Evolutionary conservation across 2,113 vertebrate species (phyloP), one percentile per base, ranked within the genome.

Genomic region (Nothocercus julius): DNA sequence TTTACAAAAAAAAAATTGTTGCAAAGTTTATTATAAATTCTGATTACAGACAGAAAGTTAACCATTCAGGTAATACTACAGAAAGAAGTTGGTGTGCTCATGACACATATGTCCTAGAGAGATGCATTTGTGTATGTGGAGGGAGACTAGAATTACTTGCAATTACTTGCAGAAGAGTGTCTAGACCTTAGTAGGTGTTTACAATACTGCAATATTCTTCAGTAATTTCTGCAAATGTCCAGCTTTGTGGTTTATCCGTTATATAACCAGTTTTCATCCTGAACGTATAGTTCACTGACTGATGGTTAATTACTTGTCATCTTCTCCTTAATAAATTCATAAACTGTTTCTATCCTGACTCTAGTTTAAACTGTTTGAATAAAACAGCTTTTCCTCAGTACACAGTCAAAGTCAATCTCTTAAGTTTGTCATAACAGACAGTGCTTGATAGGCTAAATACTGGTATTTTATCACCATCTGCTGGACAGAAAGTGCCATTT

Each of bases 391-490:
- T 84, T 87, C 44, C 45, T 40, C 25, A 42, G 89, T 30, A 67
- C 11, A 74, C 4, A 59, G 21, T 2, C 9, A 74, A 30, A 90
- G 21, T 5, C 30, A 69, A 12, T 34, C 51, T 63, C 30, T 73
- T 54, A 62, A n/a, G 4, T 59, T n/a, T 13, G 40, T 34, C 9
- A 7, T 0, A 0, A 38, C 11, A 44, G 27, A 2, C 13, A 4
- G 1, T 4, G 44, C 70, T 58, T 10, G 28, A 72, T 6, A 81
- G 5, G 40, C 27, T 32, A 72, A 92, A 96, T 15, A 7, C 45
- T 91, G 78, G 80, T 94, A 36, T 75, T 93, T 90, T 90, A 75
- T 63, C 94, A 38, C 96, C 96, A 97, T 94, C 97, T 97, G 40
- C 87, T 96, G 97, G 95, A 62, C 1, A 62, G 3, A 32, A 40